These are phyloP conservation scores for Eristalis pertinax DNA, from an alignment of 2,888 invertebrate species.

Conservation along the genomic window DNA sequence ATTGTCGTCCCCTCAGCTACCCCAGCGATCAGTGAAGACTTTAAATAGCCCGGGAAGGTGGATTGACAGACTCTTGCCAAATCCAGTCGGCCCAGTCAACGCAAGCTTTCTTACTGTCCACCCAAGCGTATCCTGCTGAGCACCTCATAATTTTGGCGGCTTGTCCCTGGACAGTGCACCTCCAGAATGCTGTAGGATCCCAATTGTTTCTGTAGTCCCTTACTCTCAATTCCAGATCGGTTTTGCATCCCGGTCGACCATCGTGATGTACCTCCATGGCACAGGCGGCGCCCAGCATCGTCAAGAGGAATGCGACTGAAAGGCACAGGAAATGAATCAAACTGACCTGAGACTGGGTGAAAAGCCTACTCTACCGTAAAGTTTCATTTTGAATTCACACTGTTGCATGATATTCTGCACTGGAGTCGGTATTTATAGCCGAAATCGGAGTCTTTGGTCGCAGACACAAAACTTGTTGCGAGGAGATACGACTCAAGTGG, in stretches of 20 bases:
- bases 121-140: background rate
- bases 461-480: background rate
- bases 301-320: background rate
- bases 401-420: background rate
- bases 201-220: conserved; percentile 26
- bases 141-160: background rate
- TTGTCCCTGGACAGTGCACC: conserved; percentile 5
- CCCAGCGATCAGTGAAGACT: too few relatives aligned
- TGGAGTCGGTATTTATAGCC: conserved; percentile 12
- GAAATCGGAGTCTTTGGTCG: background rate
- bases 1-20: too few relatives aligned
- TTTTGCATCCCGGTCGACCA: conserved; percentile 43
- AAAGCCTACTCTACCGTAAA: background rate
- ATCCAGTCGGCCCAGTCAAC: conserved; percentile 21
- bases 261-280: background rate
- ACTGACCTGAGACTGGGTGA: background rate
- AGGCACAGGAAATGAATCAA: background rate
- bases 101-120: conserved; percentile 20
- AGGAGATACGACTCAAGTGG: conserved; percentile 22
- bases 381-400: conserved; percentile 13
- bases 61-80: conserved; percentile 6
- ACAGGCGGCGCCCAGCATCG: conserved; percentile 5
- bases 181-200: conserved; percentile 34
- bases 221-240: conserved; percentile 2
- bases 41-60: background rate